Percentiles rank a stretch among this genome's conserved stretches.
These are phyloP conservation scores for Caenorhabditis imperialis DNA, from an alignment of 2,888 invertebrate genomes.

Conservation along the genomic window DNA sequence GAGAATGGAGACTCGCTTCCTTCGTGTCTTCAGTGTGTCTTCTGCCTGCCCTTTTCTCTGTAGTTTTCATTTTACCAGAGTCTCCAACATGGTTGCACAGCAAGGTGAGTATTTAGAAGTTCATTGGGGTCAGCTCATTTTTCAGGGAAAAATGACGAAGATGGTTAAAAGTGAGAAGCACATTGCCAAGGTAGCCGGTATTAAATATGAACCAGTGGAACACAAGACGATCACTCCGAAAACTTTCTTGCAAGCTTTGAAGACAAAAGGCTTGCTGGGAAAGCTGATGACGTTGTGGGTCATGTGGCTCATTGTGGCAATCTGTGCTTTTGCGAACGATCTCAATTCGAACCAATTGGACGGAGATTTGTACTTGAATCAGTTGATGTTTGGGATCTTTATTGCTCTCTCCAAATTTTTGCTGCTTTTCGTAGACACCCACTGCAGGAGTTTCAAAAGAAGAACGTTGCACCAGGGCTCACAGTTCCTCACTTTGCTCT, in stretches of 20 bases:
- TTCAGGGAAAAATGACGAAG: conserved; percentile 64
- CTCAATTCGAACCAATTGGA: conserved; percentile 69
- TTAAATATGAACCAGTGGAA: conserved; percentile 59
- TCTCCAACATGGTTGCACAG: conserved; percentile 75
- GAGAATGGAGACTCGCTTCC: conserved; percentile 69
- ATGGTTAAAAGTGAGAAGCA: conserved; percentile 67
- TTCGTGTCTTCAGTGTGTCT: conserved; percentile 61
- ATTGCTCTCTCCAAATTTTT: conserved; percentile 68
- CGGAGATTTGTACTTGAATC: conserved; percentile 73
- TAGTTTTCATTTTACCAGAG: conserved; percentile 73
- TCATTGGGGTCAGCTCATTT: too few relatives aligned
- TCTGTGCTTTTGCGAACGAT: conserved; percentile 73
- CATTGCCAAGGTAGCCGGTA: conserved; percentile 69
- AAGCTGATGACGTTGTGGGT: conserved; percentile 67
- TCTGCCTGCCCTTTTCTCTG: conserved; percentile 67
- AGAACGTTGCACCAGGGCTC: conserved; percentile 70
- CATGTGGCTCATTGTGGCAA: conserved; percentile 71
- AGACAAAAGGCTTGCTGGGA: conserved; percentile 57
- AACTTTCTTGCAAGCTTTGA: conserved; percentile 56
- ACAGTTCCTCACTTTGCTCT: conserved; percentile 62
- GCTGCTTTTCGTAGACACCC: conserved; percentile 61
- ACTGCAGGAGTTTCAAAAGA: conserved; percentile 63
- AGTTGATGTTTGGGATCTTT: conserved; percentile 68
- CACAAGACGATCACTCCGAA: conserved; percentile 58
- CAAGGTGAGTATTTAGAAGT: conserved; percentile 27